A percentile compares a stretch with the other conserved stretches of the same genome.
Evolutionary conservation across 1,140 invertebrate genomes (phyloP).

Genomic region (Leptopilina boulardi): DNA sequence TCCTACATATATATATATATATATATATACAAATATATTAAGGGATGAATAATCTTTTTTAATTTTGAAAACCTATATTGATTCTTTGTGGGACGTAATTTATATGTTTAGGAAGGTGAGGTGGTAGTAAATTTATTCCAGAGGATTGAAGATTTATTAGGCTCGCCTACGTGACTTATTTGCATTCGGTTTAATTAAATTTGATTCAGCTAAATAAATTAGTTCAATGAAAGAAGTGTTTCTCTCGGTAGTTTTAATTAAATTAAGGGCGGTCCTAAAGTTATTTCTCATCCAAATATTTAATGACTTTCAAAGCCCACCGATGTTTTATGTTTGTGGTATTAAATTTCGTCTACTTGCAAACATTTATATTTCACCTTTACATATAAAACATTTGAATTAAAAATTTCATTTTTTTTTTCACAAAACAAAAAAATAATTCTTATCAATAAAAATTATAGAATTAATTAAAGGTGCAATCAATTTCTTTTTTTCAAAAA

Average conservation of each 20-base stretch:
- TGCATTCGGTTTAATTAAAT: slow-evolving; percentile 29
- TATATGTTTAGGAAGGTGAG: neutral
- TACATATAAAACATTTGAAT: no score
- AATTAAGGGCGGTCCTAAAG: slow-evolving; percentile 23
- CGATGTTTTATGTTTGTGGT: neutral
- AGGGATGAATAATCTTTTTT: neutral
- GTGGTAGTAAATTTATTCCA: slow-evolving; percentile 18
- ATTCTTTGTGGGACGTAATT: slow-evolving; percentile 12
- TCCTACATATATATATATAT: no score
- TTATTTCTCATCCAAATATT: slow-evolving; percentile 13
- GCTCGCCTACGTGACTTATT: slow-evolving; percentile 26
- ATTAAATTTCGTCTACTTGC: neutral
- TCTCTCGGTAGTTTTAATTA: slow-evolving; percentile 17
- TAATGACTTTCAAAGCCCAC: neutral
- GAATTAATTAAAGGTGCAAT: no score
- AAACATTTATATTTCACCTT: no score
- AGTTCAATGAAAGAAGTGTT: slow-evolving; percentile 15
- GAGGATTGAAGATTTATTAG: slow-evolving; percentile 23
- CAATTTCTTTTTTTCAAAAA: no score
- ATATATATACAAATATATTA: neutral
- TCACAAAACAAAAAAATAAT: no score
- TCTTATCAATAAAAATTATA: no score
- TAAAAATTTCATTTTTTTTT: neutral
- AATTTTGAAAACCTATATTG: slow-evolving; percentile 11
- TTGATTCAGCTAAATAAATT: slow-evolving; percentile 18